Base-by-base conservation (phyloP, 35 echinoderm and acorn worm genomes). In the Amphiura filiformis region DNA sequence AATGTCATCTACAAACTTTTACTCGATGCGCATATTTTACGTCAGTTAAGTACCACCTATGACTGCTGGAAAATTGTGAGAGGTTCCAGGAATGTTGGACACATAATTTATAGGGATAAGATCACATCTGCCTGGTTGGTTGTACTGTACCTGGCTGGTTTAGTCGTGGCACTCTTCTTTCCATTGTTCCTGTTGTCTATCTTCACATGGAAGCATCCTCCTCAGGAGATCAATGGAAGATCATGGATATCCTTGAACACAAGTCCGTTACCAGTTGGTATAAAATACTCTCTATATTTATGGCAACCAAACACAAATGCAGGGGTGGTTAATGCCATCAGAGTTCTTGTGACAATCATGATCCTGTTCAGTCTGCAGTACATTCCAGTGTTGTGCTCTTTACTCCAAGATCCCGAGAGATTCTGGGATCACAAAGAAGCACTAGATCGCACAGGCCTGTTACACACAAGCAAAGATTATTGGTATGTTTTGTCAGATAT, bases 1-100 rank as follows among this genome's bases (percentile, higher is more conserved):
- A 70, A 70, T 70, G 61, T 23, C 26, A 70, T 70, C 61, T 70
- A 70, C 26, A 70, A 70, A 70, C 61, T 70, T 30, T n/a, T 70
- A 11, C 26, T 70, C 7, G 61, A 70, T 23, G 61, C 61, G 7
- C 61, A 70, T 23, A 70, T 70, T 26, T n/a, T 70, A 30, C 7
- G 61, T 5, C 61, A 70, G 26, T 23, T 70, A 30, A 70, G 61
- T 70, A 70, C 61, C 7, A 70, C 61, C 9, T 70, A 70, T 23
- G 61, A 70, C 28, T 70, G 61, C 61, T 70, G 61, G 61, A 70
- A 30, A 23, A 70, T 70, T n/a, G 61, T 70, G 7, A 70, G 26
- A 70, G 26, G 26, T 26, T 70, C 61, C 3, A 18, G 26, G 26
- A 23, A 70, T 15, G 9, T 70, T 70, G 61, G 61, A 26, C 61